A percentile compares a stretch with the other conserved stretches of the same genome.
phyloP scores from a whole-genome alignment of 2,888 invertebrate genomes.

The Pterostichus madidus region DNA sequence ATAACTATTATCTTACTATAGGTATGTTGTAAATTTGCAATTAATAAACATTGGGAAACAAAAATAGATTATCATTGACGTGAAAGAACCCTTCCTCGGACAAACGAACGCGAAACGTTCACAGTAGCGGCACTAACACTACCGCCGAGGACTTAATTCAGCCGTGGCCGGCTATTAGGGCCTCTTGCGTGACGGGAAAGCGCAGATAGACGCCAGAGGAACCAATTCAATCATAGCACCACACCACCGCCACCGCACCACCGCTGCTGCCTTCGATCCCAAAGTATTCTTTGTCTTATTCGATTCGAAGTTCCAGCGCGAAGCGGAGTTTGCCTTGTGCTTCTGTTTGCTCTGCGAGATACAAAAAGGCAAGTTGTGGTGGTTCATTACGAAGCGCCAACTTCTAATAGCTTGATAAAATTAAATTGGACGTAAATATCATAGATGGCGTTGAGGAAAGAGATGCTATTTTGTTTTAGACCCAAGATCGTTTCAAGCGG shows the following conservation, averaged over 20 bases:
- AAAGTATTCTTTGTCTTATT: slow-evolving; percentile 53
- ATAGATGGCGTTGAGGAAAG: slow-evolving; percentile 34
- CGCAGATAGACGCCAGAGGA: slow-evolving; percentile 10
- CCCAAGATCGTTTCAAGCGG: background rate
- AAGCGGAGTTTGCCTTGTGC: slow-evolving; percentile 23
- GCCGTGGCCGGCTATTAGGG: slow-evolving; percentile 42
- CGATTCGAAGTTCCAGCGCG: slow-evolving; percentile 35
- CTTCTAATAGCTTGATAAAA: slow-evolving; percentile 65
- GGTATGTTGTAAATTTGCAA: too few relatives aligned
- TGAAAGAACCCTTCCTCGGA: too few relatives aligned
- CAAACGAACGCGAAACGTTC: background rate
- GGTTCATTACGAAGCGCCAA: slow-evolving; percentile 64
- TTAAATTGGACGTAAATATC: slow-evolving; percentile 66
- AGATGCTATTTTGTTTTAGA: background rate
- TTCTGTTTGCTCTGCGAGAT: slow-evolving; percentile 21
- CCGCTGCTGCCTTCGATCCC: slow-evolving; percentile 3
- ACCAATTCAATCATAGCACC: slow-evolving; percentile 50
- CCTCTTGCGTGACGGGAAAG: slow-evolving; percentile 50
- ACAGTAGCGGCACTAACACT: slow-evolving; percentile 14
- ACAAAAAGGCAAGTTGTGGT: slow-evolving; percentile 65
- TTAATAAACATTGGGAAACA: too few relatives aligned
- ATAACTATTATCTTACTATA: too few relatives aligned
- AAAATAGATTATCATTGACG: too few relatives aligned
- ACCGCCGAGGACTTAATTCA: slow-evolving; percentile 18
- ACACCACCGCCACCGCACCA: background rate